Evolutionary conservation across 2,797 vertebrate genomes (phyloP), one percentile per base, ranked within the genome.

Genomic region (Chromobotia macracanthus): DNA sequence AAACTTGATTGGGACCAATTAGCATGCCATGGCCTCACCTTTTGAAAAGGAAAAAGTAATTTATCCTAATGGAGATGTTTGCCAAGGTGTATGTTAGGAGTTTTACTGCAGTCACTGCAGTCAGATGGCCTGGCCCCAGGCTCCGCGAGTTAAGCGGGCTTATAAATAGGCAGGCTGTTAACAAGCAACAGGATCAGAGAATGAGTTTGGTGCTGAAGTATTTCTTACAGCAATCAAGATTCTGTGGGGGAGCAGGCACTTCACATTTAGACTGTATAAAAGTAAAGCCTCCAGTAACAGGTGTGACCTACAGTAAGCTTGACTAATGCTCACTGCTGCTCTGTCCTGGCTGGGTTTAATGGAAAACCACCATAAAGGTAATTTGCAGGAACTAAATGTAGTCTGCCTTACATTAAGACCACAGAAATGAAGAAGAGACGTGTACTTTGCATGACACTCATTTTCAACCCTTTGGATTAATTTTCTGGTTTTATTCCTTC

Each of bases 1-100:
- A 81, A 80, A 85, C 90, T 87, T 90, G 81, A 88, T 35, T 87
- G 86, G 83, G 84, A 84, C 83, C 82, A 64, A 86, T 87, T 88
- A 84, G 78, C 51, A 65, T 89, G 86, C 84, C 46, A 67, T 80
- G 53, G 56, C 85, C 53, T 86, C 83, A 83, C 83, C 82, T 82
- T 82, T 85, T 83, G 58, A 82, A 78, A 81, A 84, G 81, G 60
- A 82, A 83, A 84, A 87, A 83, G 71, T 80, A 84, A 88, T 88
- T 83, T 74, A 77, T 68, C 78, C 80, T 85, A 82, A 84, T 84
- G 77, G 82, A 86, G 79, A 75, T 73, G 55, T 66, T 81, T 83
- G 77, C 74, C 75, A 82, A 81, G 81, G 81, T 84, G 75, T 84
- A 79, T 85, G 81, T 75, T 82, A 84, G 76, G 64, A 79, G 38